phyloP scores from a whole-genome alignment of 2,113 vertebrate species.

The Mionectes macconnelli region DNA sequence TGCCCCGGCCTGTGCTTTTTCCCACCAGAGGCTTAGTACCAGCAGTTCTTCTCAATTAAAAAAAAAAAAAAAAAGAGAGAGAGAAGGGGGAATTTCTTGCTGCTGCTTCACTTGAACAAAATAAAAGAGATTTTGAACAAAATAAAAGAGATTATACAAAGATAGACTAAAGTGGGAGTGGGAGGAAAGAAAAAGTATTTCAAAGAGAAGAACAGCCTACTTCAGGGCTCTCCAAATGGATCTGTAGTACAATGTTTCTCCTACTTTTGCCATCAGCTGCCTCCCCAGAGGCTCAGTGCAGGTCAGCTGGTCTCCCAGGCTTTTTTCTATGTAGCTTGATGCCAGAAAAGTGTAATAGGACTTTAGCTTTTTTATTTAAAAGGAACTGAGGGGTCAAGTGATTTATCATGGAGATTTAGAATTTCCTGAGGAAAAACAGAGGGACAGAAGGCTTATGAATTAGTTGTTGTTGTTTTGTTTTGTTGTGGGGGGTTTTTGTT shows the following conservation, averaged over 20 bases:
- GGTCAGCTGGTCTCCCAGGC: background rate
- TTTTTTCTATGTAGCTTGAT: background rate
- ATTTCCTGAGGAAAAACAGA: background rate
- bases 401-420: background rate
- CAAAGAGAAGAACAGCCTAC: slow-evolving; percentile 1
- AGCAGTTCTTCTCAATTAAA: background rate
- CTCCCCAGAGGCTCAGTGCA: background rate
- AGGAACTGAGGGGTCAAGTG: background rate
- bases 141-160: slow-evolving; percentile 52
- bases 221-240: background rate
- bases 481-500: too few relatives aligned
- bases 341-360: background rate
- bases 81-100: background rate
- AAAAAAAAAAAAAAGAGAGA: background rate
- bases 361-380: background rate
- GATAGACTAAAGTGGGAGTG: background rate
- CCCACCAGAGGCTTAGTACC: slow-evolving; percentile 5
- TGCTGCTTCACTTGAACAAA: slow-evolving; percentile 46
- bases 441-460: background rate
- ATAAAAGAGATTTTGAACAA: slow-evolving; percentile 47
- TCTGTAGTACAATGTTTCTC: background rate
- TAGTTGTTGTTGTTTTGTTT: background rate
- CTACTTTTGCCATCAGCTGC: background rate
- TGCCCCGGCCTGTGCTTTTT: background rate
- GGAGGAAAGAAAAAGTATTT: slow-evolving; percentile 14